Conservation (phyloP, 2,113 vertebrate genomes). For the Tamias sibiricus region DNA sequence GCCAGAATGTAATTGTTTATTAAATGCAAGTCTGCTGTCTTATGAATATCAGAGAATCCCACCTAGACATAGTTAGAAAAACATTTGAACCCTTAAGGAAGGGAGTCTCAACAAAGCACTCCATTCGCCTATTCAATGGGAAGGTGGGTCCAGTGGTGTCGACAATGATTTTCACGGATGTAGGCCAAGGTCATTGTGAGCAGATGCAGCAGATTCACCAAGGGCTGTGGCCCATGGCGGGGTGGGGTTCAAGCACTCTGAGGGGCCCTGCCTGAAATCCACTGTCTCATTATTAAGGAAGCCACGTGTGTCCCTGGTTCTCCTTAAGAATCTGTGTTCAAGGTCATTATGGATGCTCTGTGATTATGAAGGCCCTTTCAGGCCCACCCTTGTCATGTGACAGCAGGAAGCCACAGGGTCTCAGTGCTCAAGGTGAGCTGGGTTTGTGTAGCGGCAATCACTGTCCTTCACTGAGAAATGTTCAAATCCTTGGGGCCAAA, state of each 20-base stretch:
- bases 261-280: slow-evolving; percentile 45
- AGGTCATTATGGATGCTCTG: slow-evolving; percentile 63
- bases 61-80: slow-evolving; percentile 16
- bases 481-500: background rate
- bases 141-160: background rate
- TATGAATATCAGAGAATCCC: background rate
- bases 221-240: background rate
- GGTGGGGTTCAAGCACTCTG: slow-evolving; percentile 14
- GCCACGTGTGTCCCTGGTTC: slow-evolving; percentile 40
- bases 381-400: slow-evolving; percentile 54
- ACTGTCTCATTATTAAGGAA: slow-evolving; percentile 58
- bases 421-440: background rate
- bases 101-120: background rate
- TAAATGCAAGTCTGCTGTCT: background rate
- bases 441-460: background rate
- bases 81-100: background rate
- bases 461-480: slow-evolving; percentile 14
- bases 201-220: background rate
- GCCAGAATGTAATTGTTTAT: background rate
- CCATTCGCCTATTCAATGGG: background rate
- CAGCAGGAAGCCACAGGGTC: background rate
- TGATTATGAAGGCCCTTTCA: slow-evolving; percentile 65
- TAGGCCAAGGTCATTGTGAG: slow-evolving; percentile 54
- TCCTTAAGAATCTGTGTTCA: slow-evolving; percentile 70
- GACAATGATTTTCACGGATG: slow-evolving; percentile 26